phyloP scores from a whole-genome alignment of 2,888 invertebrate genomes.

The Nymphalis polychloros region DNA sequence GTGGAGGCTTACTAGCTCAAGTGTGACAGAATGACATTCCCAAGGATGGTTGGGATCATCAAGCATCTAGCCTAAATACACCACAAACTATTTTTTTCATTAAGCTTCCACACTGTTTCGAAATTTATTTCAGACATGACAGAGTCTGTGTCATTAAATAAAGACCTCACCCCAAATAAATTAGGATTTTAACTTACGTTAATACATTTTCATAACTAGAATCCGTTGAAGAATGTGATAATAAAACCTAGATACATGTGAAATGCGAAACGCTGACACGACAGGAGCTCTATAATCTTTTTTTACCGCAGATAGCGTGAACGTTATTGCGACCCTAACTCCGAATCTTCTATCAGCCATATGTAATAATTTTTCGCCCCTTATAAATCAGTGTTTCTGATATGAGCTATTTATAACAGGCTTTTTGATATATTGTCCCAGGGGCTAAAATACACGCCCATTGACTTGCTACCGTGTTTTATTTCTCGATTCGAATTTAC shows the following conservation, averaged over 20 bases:
- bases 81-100: too few species aligned
- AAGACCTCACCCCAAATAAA: too few species aligned
- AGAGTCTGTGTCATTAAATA: too few species aligned
- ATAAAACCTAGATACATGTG: neutral
- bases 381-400: slow-evolving; percentile 73
- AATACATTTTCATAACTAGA: too few species aligned
- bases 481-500: slow-evolving; percentile 17
- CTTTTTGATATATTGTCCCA: slow-evolving; percentile 68
- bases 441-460: slow-evolving; percentile 61
- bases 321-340: slow-evolving; percentile 39
- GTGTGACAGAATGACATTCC: too few species aligned
- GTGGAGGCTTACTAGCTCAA: too few species aligned
- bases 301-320: slow-evolving; percentile 34
- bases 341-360: slow-evolving; percentile 36
- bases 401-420: slow-evolving; percentile 70
- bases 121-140: too few species aligned
- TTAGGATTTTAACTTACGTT: too few species aligned
- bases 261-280: slow-evolving; percentile 27
- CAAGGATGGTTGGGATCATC: too few species aligned
- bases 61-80: too few species aligned
- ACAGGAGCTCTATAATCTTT: slow-evolving; percentile 34
- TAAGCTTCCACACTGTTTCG: too few species aligned
- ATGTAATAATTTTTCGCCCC: slow-evolving; percentile 61
- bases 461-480: slow-evolving; percentile 46
- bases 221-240: too few species aligned